A percentile compares a stretch with the other conserved stretches of the same genome.
Conservation (phyloP, 2,888 invertebrate species). For the Seira musarum region DNA sequence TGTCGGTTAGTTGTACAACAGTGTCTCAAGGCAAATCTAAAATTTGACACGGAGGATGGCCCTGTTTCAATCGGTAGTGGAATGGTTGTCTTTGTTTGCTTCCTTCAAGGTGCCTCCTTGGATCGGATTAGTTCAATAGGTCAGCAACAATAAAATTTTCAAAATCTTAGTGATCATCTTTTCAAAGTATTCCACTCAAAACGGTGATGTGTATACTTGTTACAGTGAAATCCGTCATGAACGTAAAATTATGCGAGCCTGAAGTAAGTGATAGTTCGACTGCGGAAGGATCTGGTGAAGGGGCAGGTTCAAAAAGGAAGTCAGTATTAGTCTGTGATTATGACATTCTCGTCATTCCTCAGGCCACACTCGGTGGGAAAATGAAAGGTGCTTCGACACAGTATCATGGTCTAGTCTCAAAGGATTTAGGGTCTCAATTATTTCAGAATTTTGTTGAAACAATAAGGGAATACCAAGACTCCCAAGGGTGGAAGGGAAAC, state of each 20-base stretch:
- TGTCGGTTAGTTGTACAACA: conserved; percentile 66
- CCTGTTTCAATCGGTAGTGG: conserved; percentile 71
- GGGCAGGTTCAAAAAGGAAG: conserved; percentile 46
- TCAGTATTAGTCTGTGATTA: conserved; percentile 69
- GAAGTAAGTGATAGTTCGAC: conserved; percentile 9
- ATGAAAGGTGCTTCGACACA: conserved; percentile 73
- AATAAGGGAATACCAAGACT: conserved; percentile 63
- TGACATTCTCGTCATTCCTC: conserved; percentile 73
- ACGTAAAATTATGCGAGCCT: conserved; percentile 62
- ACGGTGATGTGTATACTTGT: conserved; percentile 1
- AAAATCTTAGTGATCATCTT: neutral
- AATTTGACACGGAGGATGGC: conserved; percentile 62
- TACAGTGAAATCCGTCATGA: conserved; percentile 62
- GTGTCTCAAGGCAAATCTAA: conserved; percentile 57
- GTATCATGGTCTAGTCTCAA: conserved; percentile 73
- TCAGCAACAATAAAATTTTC: no score
- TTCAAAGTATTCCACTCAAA: neutral
- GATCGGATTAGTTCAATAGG: conserved; percentile 71
- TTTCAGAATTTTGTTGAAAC: conserved; percentile 70
- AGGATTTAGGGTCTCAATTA: conserved; percentile 71
- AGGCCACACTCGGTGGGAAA: conserved; percentile 73
- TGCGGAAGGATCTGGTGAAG: conserved; percentile 17
- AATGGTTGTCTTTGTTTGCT: conserved; percentile 72
- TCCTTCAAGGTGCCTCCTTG: conserved; percentile 72
- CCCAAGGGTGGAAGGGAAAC: conserved; percentile 63